Evolutionary conservation across 2,888 invertebrate genomes (phyloP), one percentile per base, ranked within the genome.

Genomic region (Sabatieria punctata): DNA sequence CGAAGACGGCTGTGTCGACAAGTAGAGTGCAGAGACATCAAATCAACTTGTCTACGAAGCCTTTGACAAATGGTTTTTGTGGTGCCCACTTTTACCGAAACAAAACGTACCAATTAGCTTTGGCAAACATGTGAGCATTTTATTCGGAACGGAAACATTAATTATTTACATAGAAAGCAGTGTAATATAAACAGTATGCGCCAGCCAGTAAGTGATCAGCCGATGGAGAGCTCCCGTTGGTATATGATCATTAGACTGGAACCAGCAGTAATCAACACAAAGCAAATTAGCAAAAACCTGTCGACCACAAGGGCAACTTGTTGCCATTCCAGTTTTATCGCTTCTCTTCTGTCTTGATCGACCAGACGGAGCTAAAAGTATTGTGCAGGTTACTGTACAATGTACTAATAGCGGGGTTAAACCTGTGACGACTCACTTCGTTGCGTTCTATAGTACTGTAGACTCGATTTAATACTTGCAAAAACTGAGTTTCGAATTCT

Each of bases 271-370:
- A 69, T 59, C 4, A 66, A 57, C 33, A 72, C 66, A 59, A 74
- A 74, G 15, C 70, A 61, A 49, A 69, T 63, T 25, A 74, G 60
- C 18, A 74, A 64, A 41, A 73, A 63, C 30, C 69, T 63, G 65
- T 86, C 86, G 49, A 84, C 77, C 15, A 86, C 84, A 45, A 85
- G 75, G 1, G 85, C 84, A 50, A 81, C 65, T 59, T 77, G 77
- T 56, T 78, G 82, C 85, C 85, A 86, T 65, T 86, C 85, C 46
- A 82, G 69, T 60, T 82, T 81, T 50, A 81, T 79, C 42, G 78
- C 74, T 58, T 85, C 84, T 45, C 79, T 72, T 44, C 79, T 73
- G 61, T 85, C 83, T 64, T 79, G 80, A 57, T 83, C 82, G 1
- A 77, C 76, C 6, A 83, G 74, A 3, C 85, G 74, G 59, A 78